Evolutionary conservation across 2,113 vertebrate genomes (phyloP).

Genomic region (Numenius arquata): DNA sequence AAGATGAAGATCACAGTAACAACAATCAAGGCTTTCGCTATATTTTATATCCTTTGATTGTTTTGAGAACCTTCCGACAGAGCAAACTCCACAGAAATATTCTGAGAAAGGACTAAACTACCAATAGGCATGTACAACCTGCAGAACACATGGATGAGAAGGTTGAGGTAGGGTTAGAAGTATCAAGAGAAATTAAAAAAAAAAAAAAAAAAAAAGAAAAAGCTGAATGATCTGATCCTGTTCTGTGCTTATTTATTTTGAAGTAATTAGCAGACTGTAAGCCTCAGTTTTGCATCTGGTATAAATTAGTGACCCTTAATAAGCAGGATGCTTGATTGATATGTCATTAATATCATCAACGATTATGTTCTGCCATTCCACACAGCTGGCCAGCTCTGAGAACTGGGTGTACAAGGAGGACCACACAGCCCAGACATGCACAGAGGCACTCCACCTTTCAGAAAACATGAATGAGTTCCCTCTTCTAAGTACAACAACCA

Average conservation of each 20-base stretch:
- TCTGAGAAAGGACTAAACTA: not conserved
- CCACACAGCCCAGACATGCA: fast-evolving
- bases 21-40: not conserved
- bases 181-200: not conserved
- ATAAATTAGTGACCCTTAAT: constrained; percentile 5
- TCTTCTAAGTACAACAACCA: not conserved
- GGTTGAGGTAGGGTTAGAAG: not conserved
- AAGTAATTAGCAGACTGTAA: not conserved
- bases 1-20: not conserved
- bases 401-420: not conserved
- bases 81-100: not conserved
- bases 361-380: not conserved
- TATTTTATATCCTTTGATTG: not conserved
- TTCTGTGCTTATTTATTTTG: not conserved
- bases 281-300: not conserved
- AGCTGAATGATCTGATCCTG: not conserved
- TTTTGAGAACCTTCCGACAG: not conserved
- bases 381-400: not conserved
- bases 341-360: not conserved
- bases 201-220: not conserved
- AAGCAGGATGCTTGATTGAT: not conserved
- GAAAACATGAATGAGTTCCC: not conserved
- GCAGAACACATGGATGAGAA: not conserved
- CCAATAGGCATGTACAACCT: not conserved
- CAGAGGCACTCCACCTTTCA: not conserved